These are phyloP conservation scores for Corapipo altera DNA, from an alignment of 2,113 vertebrate species.

Conservation along the genomic window DNA sequence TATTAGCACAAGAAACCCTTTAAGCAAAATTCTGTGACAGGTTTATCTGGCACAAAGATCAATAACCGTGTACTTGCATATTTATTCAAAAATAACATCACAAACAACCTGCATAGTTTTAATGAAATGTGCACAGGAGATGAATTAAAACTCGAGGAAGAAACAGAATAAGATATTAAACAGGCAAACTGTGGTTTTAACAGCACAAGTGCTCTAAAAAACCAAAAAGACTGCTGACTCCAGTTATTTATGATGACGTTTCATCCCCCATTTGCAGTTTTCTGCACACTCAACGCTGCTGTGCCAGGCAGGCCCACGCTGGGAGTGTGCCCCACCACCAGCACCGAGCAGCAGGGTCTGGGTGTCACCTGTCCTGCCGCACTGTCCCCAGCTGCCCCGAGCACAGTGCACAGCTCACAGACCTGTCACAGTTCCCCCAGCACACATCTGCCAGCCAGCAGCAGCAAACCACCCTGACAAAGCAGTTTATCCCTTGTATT, in stretches of 20 bases:
- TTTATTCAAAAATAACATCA: background rate
- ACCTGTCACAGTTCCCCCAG: background rate
- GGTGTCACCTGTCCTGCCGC: background rate
- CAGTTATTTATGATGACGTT: background rate
- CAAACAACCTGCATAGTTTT: background rate
- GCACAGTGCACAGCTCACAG: background rate
- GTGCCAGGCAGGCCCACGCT: background rate
- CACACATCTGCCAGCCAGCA: background rate
- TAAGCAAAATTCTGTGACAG: background rate
- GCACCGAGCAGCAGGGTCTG: background rate
- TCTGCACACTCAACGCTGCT: background rate
- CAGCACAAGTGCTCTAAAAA: background rate
- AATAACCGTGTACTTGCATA: background rate
- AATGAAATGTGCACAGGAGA: background rate
- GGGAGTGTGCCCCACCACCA: background rate
- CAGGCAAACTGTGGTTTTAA: background rate
- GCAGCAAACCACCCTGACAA: background rate
- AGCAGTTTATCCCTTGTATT: background rate
- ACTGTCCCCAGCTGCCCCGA: accelerated
- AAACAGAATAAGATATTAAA: background rate
- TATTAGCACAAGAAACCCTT: background rate
- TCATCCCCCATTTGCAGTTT: background rate
- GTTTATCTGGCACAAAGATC: background rate
- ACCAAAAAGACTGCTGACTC: background rate
- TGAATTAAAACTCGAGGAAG: background rate